These are phyloP conservation scores for Volucella bombylans DNA, from an alignment of 2,888 invertebrate genomes.

Conservation along the genomic window DNA sequence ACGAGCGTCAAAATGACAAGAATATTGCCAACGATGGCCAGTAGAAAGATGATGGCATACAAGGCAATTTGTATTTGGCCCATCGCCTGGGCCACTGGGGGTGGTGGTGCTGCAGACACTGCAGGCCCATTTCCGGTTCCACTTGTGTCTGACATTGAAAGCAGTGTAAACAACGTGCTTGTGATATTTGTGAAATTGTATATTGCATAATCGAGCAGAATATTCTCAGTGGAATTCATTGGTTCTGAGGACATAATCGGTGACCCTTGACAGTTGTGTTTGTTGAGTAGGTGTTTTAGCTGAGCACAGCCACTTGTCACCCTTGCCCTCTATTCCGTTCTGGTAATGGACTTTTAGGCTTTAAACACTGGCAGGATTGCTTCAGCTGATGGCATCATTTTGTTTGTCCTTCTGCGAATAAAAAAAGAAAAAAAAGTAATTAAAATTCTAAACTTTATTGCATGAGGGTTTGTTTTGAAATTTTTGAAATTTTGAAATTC, in stretches of 20 bases:
- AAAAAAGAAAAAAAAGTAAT: slow-evolving; percentile 3
- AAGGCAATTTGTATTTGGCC: slow-evolving; percentile 82
- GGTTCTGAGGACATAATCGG: slow-evolving; percentile 37
- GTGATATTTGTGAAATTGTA: slow-evolving; percentile 52
- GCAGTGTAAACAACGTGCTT: slow-evolving; percentile 33
- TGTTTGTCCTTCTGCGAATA: slow-evolving; percentile 10
- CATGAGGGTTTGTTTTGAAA: background rate
- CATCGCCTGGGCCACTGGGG: slow-evolving; percentile 66
- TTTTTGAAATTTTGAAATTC: too few species aligned
- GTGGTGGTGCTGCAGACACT: slow-evolving; percentile 47
- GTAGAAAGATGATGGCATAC: slow-evolving; percentile 89
- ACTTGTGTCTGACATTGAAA: slow-evolving; percentile 35
- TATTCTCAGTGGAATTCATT: slow-evolving; percentile 60
- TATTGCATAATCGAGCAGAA: slow-evolving; percentile 43
- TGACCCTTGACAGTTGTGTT: slow-evolving; percentile 19
- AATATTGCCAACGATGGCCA: slow-evolving; percentile 90
- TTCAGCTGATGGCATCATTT: slow-evolving; percentile 32
- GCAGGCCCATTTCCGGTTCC: slow-evolving; percentile 40
- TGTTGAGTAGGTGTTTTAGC: background rate
- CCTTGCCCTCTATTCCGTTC: background rate
- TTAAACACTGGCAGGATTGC: slow-evolving; percentile 18
- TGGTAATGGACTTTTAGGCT: slow-evolving; percentile 19
- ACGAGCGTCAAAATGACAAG: slow-evolving; percentile 90
- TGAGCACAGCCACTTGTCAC: background rate
- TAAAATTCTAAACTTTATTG: background rate